A percentile compares a stretch with the other conserved stretches of the same genome.
Evolutionary conservation across 2,113 vertebrate species (phyloP).

Genomic region (Emydocephalus ijimae): DNA sequence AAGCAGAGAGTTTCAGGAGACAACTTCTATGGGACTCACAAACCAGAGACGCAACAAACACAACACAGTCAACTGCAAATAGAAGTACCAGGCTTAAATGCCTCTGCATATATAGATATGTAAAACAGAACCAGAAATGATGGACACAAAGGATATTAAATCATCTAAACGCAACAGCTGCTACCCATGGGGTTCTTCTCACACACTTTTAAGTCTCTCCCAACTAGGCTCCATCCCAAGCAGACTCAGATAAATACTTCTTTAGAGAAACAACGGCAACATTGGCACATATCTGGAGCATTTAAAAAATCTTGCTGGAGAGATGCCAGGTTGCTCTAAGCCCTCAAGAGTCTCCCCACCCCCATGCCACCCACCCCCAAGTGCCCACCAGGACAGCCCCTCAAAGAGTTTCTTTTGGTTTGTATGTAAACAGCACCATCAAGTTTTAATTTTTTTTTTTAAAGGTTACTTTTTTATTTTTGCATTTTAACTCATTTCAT

Average conservation of each 20-base stretch:
- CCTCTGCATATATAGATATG: neutral
- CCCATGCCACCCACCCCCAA: neutral
- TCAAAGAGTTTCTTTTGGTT: neutral
- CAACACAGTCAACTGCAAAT: neutral
- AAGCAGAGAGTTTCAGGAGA: neutral
- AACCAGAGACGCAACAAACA: neutral
- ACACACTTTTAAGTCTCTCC: neutral
- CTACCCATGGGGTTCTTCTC: neutral
- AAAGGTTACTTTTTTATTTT: neutral
- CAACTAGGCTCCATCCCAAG: neutral
- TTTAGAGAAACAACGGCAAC: neutral
- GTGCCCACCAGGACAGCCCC: neutral
- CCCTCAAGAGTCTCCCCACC: neutral
- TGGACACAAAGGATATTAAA: neutral
- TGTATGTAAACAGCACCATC: neutral
- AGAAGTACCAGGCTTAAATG: neutral
- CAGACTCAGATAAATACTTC: neutral
- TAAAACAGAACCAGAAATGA: neutral
- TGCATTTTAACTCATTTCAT: neutral
- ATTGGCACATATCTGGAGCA: neutral
- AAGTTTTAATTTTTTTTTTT: neutral
- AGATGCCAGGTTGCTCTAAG: neutral
- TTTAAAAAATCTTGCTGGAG: neutral
- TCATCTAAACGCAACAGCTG: neutral
- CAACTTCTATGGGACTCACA: neutral